phyloP scores from a whole-genome alignment of 2,113 vertebrate genomes.

The Brachyhypopomus gauderio region DNA sequence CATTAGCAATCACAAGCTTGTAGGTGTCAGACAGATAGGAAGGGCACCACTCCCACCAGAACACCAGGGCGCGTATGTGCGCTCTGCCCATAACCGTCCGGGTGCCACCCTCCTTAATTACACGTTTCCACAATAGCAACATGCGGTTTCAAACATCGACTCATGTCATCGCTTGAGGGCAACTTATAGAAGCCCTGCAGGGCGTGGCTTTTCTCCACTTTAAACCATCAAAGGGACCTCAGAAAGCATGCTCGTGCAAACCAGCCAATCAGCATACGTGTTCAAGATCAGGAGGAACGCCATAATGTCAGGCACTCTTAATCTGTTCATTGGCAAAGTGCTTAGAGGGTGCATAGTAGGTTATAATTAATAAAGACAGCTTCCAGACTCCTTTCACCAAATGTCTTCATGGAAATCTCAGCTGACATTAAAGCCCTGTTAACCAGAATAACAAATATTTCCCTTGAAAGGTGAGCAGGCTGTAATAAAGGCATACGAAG shows the following conservation, averaged over 20 bases:
- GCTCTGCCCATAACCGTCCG: not conserved
- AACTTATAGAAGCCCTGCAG: not conserved
- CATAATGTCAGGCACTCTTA: not conserved
- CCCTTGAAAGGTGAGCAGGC: not conserved
- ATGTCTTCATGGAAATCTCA: constrained; percentile 6
- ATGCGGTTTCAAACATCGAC: not conserved
- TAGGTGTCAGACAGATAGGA: not conserved
- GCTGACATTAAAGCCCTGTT: not conserved
- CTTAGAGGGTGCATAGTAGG: not conserved
- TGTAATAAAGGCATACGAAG: not conserved
- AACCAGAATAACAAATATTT: constrained; percentile 13
- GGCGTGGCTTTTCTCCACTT: not conserved
- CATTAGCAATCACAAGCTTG: constrained; percentile 8
- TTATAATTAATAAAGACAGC: constrained; percentile 11
- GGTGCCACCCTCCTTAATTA: constrained; percentile 28
- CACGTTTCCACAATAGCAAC: constrained; percentile 8
- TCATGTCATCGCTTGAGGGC: not conserved
- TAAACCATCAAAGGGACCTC: not conserved
- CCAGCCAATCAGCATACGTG: not conserved
- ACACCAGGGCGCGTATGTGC: not conserved
- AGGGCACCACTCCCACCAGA: constrained; percentile 3
- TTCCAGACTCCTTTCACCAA: not conserved
- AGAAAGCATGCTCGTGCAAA: not conserved
- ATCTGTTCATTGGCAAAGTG: not conserved
- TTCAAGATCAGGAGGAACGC: not conserved